Evolutionary conservation across 2,888 invertebrate genomes (phyloP).

Genomic region (Chymomyza amoena): DNA sequence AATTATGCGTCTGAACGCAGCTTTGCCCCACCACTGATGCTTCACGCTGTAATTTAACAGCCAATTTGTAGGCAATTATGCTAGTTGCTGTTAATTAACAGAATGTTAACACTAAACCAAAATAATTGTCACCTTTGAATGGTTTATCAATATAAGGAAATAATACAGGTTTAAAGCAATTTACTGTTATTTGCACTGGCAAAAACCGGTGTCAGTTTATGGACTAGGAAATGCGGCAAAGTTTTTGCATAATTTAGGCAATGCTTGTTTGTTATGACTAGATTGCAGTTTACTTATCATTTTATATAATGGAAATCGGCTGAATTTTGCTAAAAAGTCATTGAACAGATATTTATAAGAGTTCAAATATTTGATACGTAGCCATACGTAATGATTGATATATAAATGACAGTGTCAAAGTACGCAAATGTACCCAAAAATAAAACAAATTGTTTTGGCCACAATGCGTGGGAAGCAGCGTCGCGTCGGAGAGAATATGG

Average conservation of each 20-base stretch:
- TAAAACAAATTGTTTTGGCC: constrained; percentile 18
- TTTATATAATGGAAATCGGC: constrained; percentile 6
- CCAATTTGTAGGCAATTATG: not conserved
- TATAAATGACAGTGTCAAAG: constrained; percentile 30
- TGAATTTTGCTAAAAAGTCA: constrained; percentile 4
- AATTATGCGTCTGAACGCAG: not conserved
- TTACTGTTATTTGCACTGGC: constrained; percentile 9
- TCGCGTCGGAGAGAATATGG: constrained; percentile 38
- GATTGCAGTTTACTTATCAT: not conserved
- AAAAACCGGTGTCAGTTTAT: constrained; percentile 25
- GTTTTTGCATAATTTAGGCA: not conserved
- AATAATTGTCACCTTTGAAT: constrained; percentile 9
- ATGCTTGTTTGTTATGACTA: constrained; percentile 2
- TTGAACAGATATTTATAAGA: no score
- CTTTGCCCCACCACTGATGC: not conserved
- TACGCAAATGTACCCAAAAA: constrained; percentile 29
- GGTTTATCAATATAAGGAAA: constrained; percentile 10
- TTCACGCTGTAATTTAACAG: not conserved
- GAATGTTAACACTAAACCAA: not conserved
- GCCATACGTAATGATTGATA: not conserved
- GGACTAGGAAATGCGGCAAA: constrained; percentile 21
- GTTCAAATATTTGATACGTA: no score
- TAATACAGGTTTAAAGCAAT: constrained; percentile 6
- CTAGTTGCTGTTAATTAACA: not conserved
- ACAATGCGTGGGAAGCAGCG: constrained; percentile 56